Evolutionary conservation across 2,797 vertebrate species (phyloP), one percentile per base, ranked within the genome.

Genomic region (Malurus splendens): DNA sequence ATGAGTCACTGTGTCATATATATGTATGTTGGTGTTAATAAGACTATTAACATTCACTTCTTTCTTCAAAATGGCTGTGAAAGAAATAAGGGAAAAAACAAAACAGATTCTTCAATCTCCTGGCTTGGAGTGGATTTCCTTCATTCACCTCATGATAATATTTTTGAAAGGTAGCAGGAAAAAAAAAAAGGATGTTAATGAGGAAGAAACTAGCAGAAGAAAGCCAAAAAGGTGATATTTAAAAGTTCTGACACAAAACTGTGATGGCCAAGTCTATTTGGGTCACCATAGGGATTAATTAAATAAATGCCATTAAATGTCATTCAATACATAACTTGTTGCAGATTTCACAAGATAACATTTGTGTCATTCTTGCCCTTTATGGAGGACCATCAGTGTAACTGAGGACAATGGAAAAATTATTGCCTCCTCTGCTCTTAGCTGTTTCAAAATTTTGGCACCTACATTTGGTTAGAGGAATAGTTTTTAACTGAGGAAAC

Each of bases 81-180:
- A 94, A 92, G 28, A 38, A 90, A 87, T 85, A 89, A 95, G 86
- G 51, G 25, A 86, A 48, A 23, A 48, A 51, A 87, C 36, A 94
- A 88, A 94, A 89, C 42, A 78, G 44, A 59, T 62, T 73, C n/a
- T 90, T 95, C 91, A 65, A 82, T 38, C n/a, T 79, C 18, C 59
- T 83, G 39, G 32, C 50, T 87, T 33, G 30, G 55, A 25, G 55
- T 48, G 44, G 45, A 86, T 88, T 94, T 64, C 56, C 59, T 93
- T 74, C 47, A 57, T 80, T 92, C 67, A 24, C 25, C 22, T 82
- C 75, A 93, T 76, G 54, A 85, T 50, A 23, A 48, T 32, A 87
- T 95, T 93, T 83, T 85, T 22, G 87, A 59, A 81, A 64, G 28
- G 30, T 62, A 90, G 17, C 9, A 82, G 44, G 23, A 68, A 71